phyloP scores from a whole-genome alignment of 2,797 vertebrate genomes.

The Gila robusta region DNA sequence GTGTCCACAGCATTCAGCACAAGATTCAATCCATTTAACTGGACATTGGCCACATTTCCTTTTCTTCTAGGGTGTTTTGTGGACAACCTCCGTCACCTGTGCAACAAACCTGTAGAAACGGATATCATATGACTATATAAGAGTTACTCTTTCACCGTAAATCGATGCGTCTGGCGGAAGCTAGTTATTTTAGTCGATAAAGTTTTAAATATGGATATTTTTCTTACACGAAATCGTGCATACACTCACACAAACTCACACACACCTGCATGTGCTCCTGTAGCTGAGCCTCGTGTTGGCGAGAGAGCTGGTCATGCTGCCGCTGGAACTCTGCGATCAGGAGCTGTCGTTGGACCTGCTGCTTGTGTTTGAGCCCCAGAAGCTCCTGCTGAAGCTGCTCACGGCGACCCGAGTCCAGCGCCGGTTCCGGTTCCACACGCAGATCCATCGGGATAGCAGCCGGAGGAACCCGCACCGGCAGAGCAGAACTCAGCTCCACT shows the following conservation, averaged over 20 bases:
- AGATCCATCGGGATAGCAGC: constrained; percentile 95
- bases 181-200: too few species aligned
- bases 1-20: not conserved
- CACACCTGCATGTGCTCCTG: constrained; percentile 93
- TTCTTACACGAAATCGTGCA: too few species aligned
- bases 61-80: too few species aligned
- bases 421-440: constrained; percentile 83
- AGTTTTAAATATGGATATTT: too few species aligned
- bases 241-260: too few species aligned
- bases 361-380: constrained; percentile 93
- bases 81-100: too few species aligned
- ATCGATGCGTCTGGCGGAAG: too few species aligned
- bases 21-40: too few species aligned
- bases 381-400: constrained; percentile 98
- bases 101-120: not conserved
- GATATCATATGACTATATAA: not conserved
- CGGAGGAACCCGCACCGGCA: constrained; percentile 91
- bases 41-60: too few species aligned
- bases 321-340: constrained; percentile 97
- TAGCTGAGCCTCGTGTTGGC: constrained; percentile 96
- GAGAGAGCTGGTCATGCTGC: constrained; percentile 95
- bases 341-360: constrained; percentile 96
- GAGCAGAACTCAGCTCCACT: constrained; percentile 84
- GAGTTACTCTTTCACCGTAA: too few species aligned
- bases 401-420: constrained; percentile 75